These are phyloP conservation scores for Loripinus fragilis DNA, from an alignment of 2,888 invertebrate genomes.

Conservation along the genomic window DNA sequence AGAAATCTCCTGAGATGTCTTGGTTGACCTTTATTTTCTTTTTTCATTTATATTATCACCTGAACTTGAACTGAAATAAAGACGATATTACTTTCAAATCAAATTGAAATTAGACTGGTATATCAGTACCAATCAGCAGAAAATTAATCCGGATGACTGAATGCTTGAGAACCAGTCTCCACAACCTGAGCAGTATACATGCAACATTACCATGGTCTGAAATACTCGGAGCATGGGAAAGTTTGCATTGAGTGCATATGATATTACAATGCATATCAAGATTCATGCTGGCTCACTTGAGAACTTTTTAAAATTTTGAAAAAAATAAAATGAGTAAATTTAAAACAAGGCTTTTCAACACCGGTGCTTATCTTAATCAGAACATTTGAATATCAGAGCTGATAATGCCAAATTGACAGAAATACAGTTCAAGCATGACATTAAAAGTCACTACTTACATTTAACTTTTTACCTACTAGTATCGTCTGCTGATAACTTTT, in stretches of 20 bases:
- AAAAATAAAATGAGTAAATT: too few relatives aligned
- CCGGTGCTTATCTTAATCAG: background rate
- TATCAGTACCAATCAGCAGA: constrained; percentile 5
- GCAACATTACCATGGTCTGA: background rate
- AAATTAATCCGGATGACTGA: constrained; percentile 5
- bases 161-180: constrained; percentile 6
- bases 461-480: too few relatives aligned
- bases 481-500: too few relatives aligned
- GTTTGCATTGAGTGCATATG: background rate
- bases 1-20: too few relatives aligned
- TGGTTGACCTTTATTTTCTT: too few relatives aligned
- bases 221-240: background rate
- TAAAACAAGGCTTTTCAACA: background rate
- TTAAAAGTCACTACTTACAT: too few relatives aligned
- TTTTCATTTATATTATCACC: background rate
- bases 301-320: background rate
- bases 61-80: background rate
- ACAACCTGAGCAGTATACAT: background rate
- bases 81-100: constrained; percentile 11
- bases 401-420: background rate
- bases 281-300: constrained; percentile 12
- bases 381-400: background rate
- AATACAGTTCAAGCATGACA: too few relatives aligned
- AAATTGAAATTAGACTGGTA: background rate
- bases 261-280: background rate